These are phyloP conservation scores for Ectropis grisescens DNA, from an alignment of 1,140 invertebrate genomes.

Conservation along the genomic window DNA sequence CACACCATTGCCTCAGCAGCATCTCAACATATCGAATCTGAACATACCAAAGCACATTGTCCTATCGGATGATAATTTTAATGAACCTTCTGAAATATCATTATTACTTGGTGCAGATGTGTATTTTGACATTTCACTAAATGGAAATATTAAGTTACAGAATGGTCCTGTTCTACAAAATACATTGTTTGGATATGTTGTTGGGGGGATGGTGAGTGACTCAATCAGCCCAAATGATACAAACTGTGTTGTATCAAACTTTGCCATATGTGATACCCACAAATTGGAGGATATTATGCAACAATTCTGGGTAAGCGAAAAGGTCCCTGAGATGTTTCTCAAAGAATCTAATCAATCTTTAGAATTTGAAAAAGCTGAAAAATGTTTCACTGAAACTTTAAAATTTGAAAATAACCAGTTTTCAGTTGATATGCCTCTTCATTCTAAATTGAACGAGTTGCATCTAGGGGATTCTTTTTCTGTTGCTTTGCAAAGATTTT, in stretches of 20 bases:
- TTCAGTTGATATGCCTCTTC: conserved; percentile 6
- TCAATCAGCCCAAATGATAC: not conserved
- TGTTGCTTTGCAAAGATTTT: conserved; percentile 8
- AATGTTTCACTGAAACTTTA: conserved; percentile 6
- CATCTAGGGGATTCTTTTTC: conserved; percentile 9
- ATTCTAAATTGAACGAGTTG: not conserved
- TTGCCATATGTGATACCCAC: conserved; percentile 2
- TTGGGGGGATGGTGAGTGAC: conserved; percentile 4
- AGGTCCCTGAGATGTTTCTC: conserved; percentile 1
- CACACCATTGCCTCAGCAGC: conserved; percentile 7
- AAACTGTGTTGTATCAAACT: conserved; percentile 2
- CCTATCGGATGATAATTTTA: conserved; percentile 11
- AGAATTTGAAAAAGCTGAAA: conserved; percentile 7
- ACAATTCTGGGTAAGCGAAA: conserved; percentile 9
- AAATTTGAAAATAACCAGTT: conserved; percentile 7
- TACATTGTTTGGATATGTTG: conserved; percentile 13
- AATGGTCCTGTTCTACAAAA: conserved; percentile 5
- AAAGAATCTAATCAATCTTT: not conserved
- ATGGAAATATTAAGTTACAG: conserved; percentile 3
- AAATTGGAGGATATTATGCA: conserved; percentile 7
- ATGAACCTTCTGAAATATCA: conserved; percentile 13
- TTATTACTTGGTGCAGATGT: conserved; percentile 17
- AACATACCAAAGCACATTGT: conserved; percentile 10
- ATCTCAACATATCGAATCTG: conserved; percentile 7
- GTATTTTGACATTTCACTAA: conserved; percentile 9